These are phyloP conservation scores for Lepus townsendii DNA, from an alignment of 2,797 vertebrate species.

Conservation along the genomic window DNA sequence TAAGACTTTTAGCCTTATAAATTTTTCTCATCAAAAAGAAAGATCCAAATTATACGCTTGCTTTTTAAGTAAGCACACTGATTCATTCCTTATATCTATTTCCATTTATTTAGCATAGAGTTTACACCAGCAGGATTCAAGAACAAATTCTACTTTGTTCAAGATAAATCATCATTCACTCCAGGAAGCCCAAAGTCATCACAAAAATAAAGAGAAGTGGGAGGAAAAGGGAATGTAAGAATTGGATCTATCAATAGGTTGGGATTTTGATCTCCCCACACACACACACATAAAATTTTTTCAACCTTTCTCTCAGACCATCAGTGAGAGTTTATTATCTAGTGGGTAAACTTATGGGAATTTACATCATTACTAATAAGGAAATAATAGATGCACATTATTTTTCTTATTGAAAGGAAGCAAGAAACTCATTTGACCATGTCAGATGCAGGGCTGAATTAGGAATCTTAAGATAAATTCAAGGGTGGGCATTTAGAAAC, in stretches of 20 bases:
- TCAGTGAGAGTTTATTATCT: conserved; percentile 56
- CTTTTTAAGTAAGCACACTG: conserved; percentile 49
- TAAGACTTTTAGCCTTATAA: background rate
- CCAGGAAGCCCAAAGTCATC: conserved; percentile 68
- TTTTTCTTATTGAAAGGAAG: conserved; percentile 8
- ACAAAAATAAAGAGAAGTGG: conserved; percentile 74
- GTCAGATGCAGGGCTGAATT: conserved; percentile 33
- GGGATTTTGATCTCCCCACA: conserved; percentile 12
- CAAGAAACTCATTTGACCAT: conserved; percentile 10
- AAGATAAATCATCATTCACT: conserved; percentile 77
- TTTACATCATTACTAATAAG: conserved; percentile 46
- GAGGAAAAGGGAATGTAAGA: conserved; percentile 60
- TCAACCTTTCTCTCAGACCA: conserved; percentile 51
- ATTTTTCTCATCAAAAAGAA: conserved; percentile 51
- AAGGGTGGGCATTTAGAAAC: too few relatives aligned
- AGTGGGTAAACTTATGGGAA: conserved; percentile 20
- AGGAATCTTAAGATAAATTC: background rate
- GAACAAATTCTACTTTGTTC: conserved; percentile 71
- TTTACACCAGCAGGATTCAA: conserved; percentile 67
- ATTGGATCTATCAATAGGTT: conserved; percentile 51
- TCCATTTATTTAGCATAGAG: conserved; percentile 62
- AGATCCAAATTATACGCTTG: background rate
- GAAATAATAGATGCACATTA: conserved; percentile 39
- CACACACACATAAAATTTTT: conserved; percentile 67
- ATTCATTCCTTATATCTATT: conserved; percentile 57